Conservation (phyloP, 2,113 vertebrate species). For the Cavia aperea region DNA sequence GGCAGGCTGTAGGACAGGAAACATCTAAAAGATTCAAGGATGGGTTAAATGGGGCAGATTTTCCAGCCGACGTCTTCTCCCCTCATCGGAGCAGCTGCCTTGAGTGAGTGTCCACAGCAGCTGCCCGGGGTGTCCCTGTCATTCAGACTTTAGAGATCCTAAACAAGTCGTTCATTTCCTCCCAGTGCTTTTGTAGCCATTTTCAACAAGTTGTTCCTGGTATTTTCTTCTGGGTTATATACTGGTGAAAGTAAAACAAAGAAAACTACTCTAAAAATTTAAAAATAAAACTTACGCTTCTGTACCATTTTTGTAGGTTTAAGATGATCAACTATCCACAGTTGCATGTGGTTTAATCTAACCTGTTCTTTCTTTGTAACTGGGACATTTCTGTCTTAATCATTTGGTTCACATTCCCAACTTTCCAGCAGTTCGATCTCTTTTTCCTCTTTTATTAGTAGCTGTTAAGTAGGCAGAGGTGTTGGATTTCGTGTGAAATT, state of each 20-base stretch:
- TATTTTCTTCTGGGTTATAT: not conserved
- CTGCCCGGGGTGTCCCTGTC: not conserved
- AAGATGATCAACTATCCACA: not conserved
- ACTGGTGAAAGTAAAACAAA: not conserved
- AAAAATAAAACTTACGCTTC: not conserved
- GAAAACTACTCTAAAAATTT: not conserved
- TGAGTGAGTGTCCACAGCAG: not conserved
- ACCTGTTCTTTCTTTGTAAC: not conserved
- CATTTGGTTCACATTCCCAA: not conserved
- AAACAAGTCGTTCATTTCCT: not conserved
- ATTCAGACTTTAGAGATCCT: not conserved
- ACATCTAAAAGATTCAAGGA: not conserved
- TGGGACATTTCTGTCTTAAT: not conserved
- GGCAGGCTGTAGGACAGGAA: not conserved
- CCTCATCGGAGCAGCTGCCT: not conserved
- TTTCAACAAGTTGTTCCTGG: not conserved
- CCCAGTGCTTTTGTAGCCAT: not conserved
- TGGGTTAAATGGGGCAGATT: not conserved
- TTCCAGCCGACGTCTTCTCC: not conserved
- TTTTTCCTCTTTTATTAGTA: not conserved
- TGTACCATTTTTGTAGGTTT: slow-evolving; percentile 5
- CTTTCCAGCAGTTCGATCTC: not conserved
- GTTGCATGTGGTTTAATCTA: not conserved
- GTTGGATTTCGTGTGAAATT: not conserved
- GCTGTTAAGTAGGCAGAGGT: not conserved